Evolutionary conservation across 2,113 vertebrate species (phyloP).

Genomic region (Saccopteryx leptura): DNA sequence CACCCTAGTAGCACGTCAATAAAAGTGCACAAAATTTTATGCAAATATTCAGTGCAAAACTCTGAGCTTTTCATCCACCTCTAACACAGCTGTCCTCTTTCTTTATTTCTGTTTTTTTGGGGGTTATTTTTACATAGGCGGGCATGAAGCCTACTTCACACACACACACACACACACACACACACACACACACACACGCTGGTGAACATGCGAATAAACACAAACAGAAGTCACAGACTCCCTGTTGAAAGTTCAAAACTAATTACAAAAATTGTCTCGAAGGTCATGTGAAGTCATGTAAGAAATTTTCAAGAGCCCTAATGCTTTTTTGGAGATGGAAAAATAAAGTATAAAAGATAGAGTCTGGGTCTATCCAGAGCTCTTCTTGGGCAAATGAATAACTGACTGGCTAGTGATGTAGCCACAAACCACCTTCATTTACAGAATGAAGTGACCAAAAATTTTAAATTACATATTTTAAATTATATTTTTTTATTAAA

Average conservation of each 20-base stretch:
- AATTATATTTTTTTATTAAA: not conserved
- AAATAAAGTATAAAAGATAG: not conserved
- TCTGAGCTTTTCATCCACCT: not conserved
- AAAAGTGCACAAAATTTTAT: not conserved
- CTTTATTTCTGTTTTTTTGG: not conserved
- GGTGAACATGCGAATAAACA: not conserved
- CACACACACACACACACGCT: not conserved
- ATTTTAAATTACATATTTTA: not conserved
- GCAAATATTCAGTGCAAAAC: slow-evolving; percentile 35
- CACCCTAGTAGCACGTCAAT: not conserved
- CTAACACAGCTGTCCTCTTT: not conserved
- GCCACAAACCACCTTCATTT: not conserved
- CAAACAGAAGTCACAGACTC: not conserved
- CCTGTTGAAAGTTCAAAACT: not conserved
- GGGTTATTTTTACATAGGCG: not conserved
- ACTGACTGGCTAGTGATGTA: not conserved
- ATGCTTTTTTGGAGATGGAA: not conserved
- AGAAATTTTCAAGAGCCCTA: not conserved
- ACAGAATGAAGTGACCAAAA: not conserved
- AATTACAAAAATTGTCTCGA: not conserved
- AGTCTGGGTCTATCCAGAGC: not conserved
- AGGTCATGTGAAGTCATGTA: not conserved
- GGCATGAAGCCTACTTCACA: no score
- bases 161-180: not conserved
- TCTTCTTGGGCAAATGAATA: not conserved